A percentile compares a stretch with the other conserved stretches of the same genome.
Conservation (phyloP, 1,140 invertebrate species). For the Heliothis subflexa region DNA sequence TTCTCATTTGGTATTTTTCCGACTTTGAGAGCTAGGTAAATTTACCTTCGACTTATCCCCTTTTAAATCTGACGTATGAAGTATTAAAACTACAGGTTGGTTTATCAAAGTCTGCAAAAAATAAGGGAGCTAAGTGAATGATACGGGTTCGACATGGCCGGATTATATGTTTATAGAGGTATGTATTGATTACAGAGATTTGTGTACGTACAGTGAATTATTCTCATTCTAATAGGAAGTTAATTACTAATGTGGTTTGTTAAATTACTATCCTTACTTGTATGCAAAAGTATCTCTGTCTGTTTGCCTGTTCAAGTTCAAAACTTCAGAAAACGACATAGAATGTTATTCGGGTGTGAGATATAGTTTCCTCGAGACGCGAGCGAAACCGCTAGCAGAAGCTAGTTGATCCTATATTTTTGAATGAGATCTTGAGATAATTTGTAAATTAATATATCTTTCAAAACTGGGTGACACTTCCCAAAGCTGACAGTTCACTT, state of each 20-base stretch:
- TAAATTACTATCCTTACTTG: too few relatives aligned
- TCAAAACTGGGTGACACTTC: too few relatives aligned
- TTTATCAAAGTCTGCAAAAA: not conserved
- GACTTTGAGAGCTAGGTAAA: slow-evolving; percentile 23
- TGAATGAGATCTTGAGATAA: too few relatives aligned
- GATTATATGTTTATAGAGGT: slow-evolving; percentile 5
- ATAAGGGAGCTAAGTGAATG: slow-evolving; percentile 7
- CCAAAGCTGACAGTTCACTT: too few relatives aligned
- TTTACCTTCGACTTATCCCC: slow-evolving; percentile 25
- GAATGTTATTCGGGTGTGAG: too few relatives aligned
- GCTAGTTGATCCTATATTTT: too few relatives aligned
- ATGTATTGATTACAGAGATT: slow-evolving; percentile 6
- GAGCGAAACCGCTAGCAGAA: too few relatives aligned
- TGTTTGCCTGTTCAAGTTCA: too few relatives aligned
- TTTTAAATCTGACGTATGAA: not conserved
- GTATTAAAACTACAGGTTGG: slow-evolving; percentile 29
- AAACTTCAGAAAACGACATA: too few relatives aligned
- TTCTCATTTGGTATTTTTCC: slow-evolving; percentile 22
- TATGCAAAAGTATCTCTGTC: too few relatives aligned
- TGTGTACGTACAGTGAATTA: not conserved
- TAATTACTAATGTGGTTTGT: not conserved
- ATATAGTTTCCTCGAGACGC: too few relatives aligned
- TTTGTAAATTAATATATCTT: too few relatives aligned
- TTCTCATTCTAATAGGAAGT: not conserved
- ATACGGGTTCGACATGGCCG: slow-evolving; percentile 15